These are phyloP conservation scores for Drosophila jambulina DNA, from an alignment of 1,140 invertebrate genomes.

Conservation along the genomic window DNA sequence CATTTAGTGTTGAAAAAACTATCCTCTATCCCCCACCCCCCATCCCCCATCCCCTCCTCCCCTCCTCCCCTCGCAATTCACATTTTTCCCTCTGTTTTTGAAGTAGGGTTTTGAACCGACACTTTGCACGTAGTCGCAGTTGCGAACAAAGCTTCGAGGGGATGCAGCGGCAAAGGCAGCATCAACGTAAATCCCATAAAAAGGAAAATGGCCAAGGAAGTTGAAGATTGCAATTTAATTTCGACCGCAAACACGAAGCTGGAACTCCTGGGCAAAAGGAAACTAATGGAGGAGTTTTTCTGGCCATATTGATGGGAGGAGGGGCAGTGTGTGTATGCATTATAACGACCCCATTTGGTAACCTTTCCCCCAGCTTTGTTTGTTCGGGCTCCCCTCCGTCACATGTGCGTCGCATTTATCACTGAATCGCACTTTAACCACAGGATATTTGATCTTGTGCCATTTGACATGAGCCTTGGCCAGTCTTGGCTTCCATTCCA, in stretches of 20 bases:
- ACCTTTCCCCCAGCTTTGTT: constrained; percentile 44
- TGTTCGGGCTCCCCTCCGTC: constrained; percentile 20
- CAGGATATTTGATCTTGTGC: constrained; percentile 82
- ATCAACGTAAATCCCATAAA: constrained; percentile 73
- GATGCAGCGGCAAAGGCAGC: constrained; percentile 20
- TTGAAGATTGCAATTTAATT: constrained; percentile 82
- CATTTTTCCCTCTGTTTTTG: constrained; percentile 7
- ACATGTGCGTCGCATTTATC: constrained; percentile 77
- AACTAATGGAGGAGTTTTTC: constrained; percentile 52
- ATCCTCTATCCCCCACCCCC: constrained; percentile 1
- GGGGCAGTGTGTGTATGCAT: constrained; percentile 32
- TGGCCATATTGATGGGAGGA: constrained; percentile 33
- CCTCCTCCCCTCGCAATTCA: constrained; percentile 11
- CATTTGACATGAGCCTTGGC: constrained; percentile 77
- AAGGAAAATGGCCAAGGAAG: constrained; percentile 74
- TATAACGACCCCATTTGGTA: constrained; percentile 52
- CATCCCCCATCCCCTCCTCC: not conserved
- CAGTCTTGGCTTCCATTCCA: constrained; percentile 19
- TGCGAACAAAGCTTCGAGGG: constrained; percentile 44
- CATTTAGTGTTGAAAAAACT: constrained; percentile 55
- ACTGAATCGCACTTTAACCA: constrained; percentile 81
- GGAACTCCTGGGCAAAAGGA: constrained; percentile 27
- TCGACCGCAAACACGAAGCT: constrained; percentile 68
- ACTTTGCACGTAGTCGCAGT: constrained; percentile 73
- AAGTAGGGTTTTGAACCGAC: constrained; percentile 40